Evolutionary conservation across 2,797 vertebrate genomes (phyloP).

Genomic region (Lacerta bilineata): DNA sequence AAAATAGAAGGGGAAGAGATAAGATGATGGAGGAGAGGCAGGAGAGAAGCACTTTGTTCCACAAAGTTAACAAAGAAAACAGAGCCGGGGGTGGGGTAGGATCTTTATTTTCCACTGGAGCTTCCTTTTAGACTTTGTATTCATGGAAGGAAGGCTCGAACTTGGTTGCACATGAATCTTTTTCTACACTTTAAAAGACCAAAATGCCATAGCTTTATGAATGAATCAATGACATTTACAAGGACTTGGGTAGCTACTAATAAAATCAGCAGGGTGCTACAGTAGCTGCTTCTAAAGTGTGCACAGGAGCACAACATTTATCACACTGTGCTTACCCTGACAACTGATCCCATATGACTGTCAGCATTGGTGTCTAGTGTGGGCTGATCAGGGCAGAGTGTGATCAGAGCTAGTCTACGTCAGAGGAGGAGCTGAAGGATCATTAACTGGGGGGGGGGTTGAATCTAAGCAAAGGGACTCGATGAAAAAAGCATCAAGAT

Average conservation of each 20-base stretch:
- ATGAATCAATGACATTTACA: constrained; percentile 48
- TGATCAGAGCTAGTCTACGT: constrained; percentile 3
- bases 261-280: constrained; percentile 37
- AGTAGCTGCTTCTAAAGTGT: constrained; percentile 40
- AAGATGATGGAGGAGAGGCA: constrained; percentile 22
- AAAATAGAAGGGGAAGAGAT: constrained; percentile 61
- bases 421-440: not conserved
- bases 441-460: not conserved
- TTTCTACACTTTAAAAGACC: constrained; percentile 57
- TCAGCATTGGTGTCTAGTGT: constrained; percentile 4
- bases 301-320: constrained; percentile 39
- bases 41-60: constrained; percentile 33
- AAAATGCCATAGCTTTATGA: constrained; percentile 57
- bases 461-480: not conserved
- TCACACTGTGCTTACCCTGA: constrained; percentile 26
- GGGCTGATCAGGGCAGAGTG: constrained; percentile 1
- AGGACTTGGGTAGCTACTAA: constrained; percentile 50
- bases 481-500: not conserved
- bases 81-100: no score
- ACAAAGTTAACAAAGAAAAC: constrained; percentile 59
- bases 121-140: constrained; percentile 51
- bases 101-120: constrained; percentile 36
- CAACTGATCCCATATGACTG: constrained; percentile 36
- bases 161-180: constrained; percentile 55
- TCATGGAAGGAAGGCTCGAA: constrained; percentile 54